Evolutionary conservation across 2,113 vertebrate species (phyloP).

Genomic region (Elephantulus edwardii): DNA sequence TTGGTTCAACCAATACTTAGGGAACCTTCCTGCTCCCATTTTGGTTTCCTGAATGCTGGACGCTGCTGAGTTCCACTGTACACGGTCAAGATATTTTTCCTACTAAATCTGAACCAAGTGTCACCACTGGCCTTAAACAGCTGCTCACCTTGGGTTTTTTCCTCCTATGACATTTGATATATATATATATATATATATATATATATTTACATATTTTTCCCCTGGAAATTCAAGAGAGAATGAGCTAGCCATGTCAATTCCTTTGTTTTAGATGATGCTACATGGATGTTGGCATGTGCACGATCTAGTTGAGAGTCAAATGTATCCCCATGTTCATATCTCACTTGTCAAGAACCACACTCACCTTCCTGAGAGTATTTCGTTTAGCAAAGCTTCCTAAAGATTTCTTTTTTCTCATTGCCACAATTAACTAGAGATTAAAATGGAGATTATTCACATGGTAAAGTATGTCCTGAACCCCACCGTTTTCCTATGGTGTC

Average conservation of each 20-base stretch:
- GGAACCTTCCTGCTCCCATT: not conserved
- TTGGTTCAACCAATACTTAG: not conserved
- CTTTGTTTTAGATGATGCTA: not conserved
- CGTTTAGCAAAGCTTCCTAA: not conserved
- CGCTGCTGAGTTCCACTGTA: not conserved
- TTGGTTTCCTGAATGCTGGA: not conserved
- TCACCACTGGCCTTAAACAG: constrained; percentile 46
- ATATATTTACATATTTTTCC: too few species aligned
- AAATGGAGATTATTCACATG: not conserved
- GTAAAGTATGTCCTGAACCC: not conserved
- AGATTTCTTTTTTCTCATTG: not conserved
- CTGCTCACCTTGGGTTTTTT: constrained; percentile 24
- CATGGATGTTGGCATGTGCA: not conserved
- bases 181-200: too few species aligned
- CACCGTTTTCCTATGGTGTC: not conserved
- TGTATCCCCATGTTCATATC: fast-evolving
- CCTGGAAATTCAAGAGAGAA: constrained; percentile 16
- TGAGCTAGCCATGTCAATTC: not conserved
- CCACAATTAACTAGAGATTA: not conserved
- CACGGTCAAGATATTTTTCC: not conserved
- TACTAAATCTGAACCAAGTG: constrained; percentile 15
- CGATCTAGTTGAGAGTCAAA: not conserved
- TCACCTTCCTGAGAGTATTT: not conserved
- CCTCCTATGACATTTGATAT: constrained; percentile 20
- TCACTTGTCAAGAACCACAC: too few species aligned